These are phyloP conservation scores for Anastrepha obliqua DNA, from an alignment of 1,140 invertebrate genomes.

Conservation along the genomic window DNA sequence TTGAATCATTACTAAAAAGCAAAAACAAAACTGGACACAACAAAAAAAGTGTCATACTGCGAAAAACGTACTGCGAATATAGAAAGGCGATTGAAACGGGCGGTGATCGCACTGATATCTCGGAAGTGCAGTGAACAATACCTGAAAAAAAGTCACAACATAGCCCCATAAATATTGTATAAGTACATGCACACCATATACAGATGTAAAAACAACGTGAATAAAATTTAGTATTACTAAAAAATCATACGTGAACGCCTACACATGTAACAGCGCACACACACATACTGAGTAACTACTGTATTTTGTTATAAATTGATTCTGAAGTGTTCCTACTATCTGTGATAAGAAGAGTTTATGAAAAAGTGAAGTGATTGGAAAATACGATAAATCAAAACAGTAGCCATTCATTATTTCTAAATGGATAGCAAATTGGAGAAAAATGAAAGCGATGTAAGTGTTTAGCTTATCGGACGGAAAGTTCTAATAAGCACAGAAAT, in stretches of 20 bases:
- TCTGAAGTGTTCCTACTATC: neutral
- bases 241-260: neutral
- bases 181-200: neutral
- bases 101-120: constrained; percentile 21
- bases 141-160: neutral
- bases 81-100: constrained; percentile 10
- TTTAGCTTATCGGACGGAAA: too few relatives aligned
- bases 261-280: neutral
- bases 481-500: too few relatives aligned
- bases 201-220: neutral
- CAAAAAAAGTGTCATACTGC: neutral
- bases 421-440: constrained; percentile 48
- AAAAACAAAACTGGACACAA: neutral
- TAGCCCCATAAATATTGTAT: neutral
- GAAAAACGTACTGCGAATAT: neutral
- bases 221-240: neutral
- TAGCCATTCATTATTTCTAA: neutral
- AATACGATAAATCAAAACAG: neutral
- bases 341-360: constrained; percentile 29
- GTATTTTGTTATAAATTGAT: neutral
- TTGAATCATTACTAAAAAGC: neutral
- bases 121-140: constrained; percentile 47
- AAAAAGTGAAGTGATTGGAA: constrained; percentile 8
- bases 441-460: constrained; percentile 36
- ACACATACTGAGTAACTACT: neutral